Evolutionary conservation across 2,113 vertebrate species (phyloP), one percentile per base, ranked within the genome.

Genomic region (Loxodonta africana): DNA sequence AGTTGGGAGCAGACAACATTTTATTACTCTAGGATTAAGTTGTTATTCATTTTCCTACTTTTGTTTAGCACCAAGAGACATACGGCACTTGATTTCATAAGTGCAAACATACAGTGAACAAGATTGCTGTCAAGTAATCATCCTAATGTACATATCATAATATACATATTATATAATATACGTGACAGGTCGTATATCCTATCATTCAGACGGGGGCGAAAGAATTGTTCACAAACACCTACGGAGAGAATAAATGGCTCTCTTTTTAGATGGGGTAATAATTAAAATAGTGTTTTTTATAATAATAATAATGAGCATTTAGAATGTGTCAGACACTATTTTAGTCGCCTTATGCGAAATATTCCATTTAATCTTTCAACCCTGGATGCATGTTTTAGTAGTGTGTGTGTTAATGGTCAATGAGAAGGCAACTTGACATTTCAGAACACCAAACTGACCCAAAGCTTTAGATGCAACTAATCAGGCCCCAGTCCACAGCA

Each of bases 361-460:
- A 57, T 57, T 57, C 53, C 53, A 57, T 57, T 57, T 48, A 92
- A 41, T 48, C 14, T 83, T 83, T 80, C 28, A 67, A 71, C 3
- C 18, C 21, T 41, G 8, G 37, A n/a, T 8, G 1, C 3, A 37
- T 33, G 3, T 83, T 95, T 92, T 91, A 51, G 25, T 53, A 77
- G 17, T 78, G n/a, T 8, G 87, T 21, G 14, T 81, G 51, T 11
- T 93, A 51, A 76, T 23, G 4, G 44, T 76, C 63, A 62, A 14
- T n/a, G 73, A 93, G 65, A 80, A 96, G 77, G 67, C 80, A 77
- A 82, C 23, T 60, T 95, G 46, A 30, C 41, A 10, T 37, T 87
- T 86, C 41, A 88, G 28, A 69, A 30, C 41, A 97, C 37, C 69
- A 41, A 46, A 82, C 7, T 71, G 26, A 82, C 51, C 46, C 67